Evolutionary conservation across 2,888 invertebrate genomes (phyloP), one percentile per base, ranked within the genome.

Genomic region (Baronia brevicornis): DNA sequence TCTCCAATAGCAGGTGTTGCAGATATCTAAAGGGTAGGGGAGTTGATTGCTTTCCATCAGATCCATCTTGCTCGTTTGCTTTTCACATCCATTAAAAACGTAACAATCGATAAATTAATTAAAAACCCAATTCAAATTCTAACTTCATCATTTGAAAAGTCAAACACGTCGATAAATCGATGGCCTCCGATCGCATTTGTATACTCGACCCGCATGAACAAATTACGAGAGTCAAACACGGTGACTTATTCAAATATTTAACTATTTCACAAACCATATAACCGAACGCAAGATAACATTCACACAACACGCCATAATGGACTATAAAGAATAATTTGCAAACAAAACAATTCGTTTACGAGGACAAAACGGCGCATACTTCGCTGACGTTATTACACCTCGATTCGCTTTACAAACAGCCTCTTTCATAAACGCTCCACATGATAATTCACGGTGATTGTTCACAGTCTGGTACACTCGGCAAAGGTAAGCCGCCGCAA

Each of bases 401-500:
- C 66, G 58, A 64, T 66, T 66, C 65, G 63, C 59, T 73, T 65
- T 64, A 68, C 71, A 79, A 71, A 75, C 70, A 68, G 60, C 58
- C 67, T 77, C 67, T 67, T 72, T 70, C 64, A 74, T 68, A 73
- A 75, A 69, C 62, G 68, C 68, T 68, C 63, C 67, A 74, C 73
- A 71, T 77, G 75, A 73, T 79, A 78, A 82, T 77, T 72, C 74
- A 64, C 59, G 58, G 60, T 64, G 70, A 78, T 80, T 75, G 73
- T 82, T 77, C 79, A 80, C 67, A 78, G 82, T 84, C 82, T 82
- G 71, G 70, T 72, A 61, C 67, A 68, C 71, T 51, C 54, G 54
- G 68, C 61, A 77, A 77, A 79, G 75, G 74, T 69, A 66, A 72
- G 71, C 77, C 80, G 71, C 77, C 80, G 73, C 74, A 64, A 73